Percentiles rank a stretch among this genome's conserved stretches.
Evolutionary conservation across 2,113 vertebrate species (phyloP).

Genomic region (Cacatua alba): DNA sequence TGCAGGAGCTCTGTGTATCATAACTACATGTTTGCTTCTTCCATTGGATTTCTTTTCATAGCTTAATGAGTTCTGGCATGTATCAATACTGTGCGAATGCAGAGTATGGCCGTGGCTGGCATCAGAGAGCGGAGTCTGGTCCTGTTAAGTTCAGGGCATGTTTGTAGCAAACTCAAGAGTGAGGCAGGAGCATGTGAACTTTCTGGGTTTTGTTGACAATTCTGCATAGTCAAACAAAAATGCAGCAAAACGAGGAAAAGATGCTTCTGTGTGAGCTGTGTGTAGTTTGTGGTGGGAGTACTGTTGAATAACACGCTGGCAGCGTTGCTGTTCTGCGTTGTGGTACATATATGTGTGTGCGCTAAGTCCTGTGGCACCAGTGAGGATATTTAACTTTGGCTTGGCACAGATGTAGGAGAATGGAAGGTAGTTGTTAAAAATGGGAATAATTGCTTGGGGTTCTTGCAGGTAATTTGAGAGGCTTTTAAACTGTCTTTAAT

Average conservation of each 20-base stretch:
- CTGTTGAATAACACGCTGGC: background rate
- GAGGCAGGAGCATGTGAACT: background rate
- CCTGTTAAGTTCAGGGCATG: background rate
- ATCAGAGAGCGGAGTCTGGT: background rate
- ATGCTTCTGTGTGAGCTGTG: background rate
- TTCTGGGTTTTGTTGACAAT: background rate
- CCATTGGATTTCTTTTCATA: background rate
- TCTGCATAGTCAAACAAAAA: background rate
- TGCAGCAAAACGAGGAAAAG: background rate
- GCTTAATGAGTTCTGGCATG: background rate
- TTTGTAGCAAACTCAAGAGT: background rate
- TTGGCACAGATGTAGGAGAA: background rate
- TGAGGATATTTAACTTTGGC: background rate
- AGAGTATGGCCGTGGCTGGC: background rate
- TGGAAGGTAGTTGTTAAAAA: background rate
- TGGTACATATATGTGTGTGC: rapidly evolving
- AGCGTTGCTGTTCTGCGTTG: background rate
- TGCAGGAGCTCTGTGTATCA: background rate
- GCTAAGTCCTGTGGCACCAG: background rate
- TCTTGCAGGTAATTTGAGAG: background rate
- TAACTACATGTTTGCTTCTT: background rate
- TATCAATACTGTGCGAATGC: rapidly evolving
- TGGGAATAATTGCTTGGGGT: background rate
- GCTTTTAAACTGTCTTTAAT: background rate
- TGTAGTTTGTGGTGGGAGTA: background rate